A percentile compares a stretch with the other conserved stretches of the same genome.
Evolutionary conservation across 2,888 invertebrate genomes (phyloP).

Genomic region (Balanococcus diminutus): DNA sequence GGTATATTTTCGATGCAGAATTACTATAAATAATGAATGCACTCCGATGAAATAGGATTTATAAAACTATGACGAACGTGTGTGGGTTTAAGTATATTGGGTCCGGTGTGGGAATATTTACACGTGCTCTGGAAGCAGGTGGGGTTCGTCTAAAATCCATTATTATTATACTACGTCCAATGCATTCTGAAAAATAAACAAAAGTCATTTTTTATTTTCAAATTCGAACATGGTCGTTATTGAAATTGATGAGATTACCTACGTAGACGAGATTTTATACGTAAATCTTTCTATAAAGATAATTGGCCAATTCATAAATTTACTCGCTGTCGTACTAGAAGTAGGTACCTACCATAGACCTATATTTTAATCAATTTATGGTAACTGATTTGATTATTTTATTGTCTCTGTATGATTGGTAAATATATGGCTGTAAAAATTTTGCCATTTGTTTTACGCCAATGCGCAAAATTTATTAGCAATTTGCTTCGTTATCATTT

Average conservation of each 20-base stretch:
- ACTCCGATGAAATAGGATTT: not conserved
- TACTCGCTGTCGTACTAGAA: not conserved
- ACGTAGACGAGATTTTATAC: too few relatives aligned
- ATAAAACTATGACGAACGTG: not conserved
- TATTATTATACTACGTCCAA: not conserved
- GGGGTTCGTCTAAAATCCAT: not conserved
- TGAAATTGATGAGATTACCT: too few relatives aligned
- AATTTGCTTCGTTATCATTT: not conserved
- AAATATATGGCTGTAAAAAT: not conserved
- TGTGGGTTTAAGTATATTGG: not conserved
- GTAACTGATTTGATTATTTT: not conserved
- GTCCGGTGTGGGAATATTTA: not conserved
- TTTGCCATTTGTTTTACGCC: not conserved
- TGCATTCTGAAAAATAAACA: not conserved
- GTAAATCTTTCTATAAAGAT: too few relatives aligned
- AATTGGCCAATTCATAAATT: not conserved
- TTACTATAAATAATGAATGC: slow-evolving; percentile 10
- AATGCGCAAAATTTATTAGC: not conserved
- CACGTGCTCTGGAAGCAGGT: not conserved
- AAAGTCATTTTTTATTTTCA: too few relatives aligned
- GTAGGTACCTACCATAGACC: too few relatives aligned
- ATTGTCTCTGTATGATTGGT: not conserved
- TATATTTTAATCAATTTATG: not conserved
- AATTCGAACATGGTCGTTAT: too few relatives aligned
- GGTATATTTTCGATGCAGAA: not conserved